Conservation (phyloP, 2,888 invertebrate species). For the Platycnemis pennipes region DNA sequence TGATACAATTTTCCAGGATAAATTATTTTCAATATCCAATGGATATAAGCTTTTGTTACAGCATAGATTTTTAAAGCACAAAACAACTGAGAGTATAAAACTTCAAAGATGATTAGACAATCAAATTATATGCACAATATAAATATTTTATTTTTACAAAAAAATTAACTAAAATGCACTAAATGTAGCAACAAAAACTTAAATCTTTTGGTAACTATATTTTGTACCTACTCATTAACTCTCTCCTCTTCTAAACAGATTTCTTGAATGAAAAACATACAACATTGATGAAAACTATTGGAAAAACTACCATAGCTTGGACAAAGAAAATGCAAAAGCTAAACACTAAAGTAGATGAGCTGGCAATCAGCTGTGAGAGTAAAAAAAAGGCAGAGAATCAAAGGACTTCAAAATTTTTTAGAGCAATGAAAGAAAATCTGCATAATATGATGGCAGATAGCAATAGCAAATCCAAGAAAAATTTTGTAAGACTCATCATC, state of each 20-base stretch:
- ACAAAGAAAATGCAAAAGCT: neutral
- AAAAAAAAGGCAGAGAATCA: neutral
- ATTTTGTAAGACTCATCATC: neutral
- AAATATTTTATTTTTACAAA: no score
- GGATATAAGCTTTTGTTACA: no score
- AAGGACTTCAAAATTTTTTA: neutral
- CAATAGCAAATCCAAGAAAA: neutral
- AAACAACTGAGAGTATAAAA: neutral
- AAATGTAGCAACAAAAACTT: no score
- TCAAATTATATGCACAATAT: neutral
- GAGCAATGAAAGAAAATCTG: neutral
- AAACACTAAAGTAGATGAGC: neutral
- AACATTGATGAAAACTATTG: neutral
- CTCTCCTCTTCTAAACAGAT: neutral
- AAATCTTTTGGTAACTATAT: no score
- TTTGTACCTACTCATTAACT: no score
- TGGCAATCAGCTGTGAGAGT: neutral
- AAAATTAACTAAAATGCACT: no score
- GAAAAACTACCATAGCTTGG: constrained; percentile 7
- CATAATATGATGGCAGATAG: neutral
- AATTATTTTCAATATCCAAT: no score
- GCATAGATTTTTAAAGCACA: no score
- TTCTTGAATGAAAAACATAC: neutral
- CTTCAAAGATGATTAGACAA: neutral
- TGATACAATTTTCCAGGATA: neutral